phyloP scores from a whole-genome alignment of 2,797 vertebrate genomes.

The Phataginus tetradactyla region DNA sequence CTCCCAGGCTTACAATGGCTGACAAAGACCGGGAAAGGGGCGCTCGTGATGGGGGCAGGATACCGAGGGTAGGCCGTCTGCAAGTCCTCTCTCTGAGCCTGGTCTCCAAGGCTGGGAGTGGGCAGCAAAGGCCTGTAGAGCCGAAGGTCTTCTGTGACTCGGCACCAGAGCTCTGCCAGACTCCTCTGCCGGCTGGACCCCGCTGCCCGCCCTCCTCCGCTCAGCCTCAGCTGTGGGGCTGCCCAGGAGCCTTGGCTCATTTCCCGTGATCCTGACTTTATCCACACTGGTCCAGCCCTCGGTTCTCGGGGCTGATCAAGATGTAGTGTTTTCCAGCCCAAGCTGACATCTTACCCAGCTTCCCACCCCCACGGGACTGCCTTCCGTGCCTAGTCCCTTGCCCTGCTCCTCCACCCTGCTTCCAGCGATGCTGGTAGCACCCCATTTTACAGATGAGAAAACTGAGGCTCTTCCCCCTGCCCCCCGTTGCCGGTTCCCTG shows the following conservation, averaged over 20 bases:
- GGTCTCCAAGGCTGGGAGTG: fast-evolving
- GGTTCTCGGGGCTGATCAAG: fast-evolving
- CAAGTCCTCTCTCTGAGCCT: not conserved
- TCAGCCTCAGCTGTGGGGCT: fast-evolving
- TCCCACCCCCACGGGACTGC: fast-evolving
- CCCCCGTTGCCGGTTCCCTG: fast-evolving
- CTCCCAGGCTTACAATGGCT: fast-evolving
- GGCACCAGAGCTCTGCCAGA: not conserved
- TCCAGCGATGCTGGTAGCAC: not conserved
- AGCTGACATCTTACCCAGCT: not conserved
- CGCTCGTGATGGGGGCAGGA: fast-evolving
- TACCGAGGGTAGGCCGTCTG: not conserved
- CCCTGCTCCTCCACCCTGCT: no score
- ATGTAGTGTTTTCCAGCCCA: not conserved
- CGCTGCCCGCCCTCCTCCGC: no score
- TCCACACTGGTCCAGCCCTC: fast-evolving
- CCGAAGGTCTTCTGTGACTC: not conserved
- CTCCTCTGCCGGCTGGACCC: not conserved
- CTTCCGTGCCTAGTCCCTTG: not conserved
- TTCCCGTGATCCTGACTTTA: fast-evolving
- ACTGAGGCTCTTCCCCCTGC: not conserved
- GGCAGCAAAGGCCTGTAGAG: not conserved
- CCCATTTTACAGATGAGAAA: not conserved
- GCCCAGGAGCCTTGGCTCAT: not conserved
- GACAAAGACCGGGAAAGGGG: fast-evolving